Conservation (phyloP, 2,113 vertebrate genomes). For the Alaudala cheleensis region DNA sequence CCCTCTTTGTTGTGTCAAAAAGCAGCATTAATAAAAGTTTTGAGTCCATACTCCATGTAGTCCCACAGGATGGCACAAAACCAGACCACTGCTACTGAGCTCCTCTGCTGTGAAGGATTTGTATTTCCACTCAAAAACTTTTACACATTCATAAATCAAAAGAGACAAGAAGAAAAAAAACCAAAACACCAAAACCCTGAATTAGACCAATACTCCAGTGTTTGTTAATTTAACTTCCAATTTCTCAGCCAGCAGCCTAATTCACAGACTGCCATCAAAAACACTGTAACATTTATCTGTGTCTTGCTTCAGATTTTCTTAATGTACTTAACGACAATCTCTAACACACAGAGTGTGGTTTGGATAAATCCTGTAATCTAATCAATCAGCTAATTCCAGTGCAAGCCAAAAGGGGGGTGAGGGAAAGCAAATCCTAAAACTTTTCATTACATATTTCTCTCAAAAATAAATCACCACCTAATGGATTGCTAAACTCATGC, state of each 20-base stretch:
- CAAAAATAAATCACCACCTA: constrained; percentile 51
- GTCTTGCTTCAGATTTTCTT: constrained; percentile 58
- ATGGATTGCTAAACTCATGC: constrained; percentile 38
- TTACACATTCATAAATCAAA: constrained; percentile 11
- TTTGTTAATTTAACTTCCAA: constrained; percentile 17
- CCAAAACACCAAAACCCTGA: neutral
- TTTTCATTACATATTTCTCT: constrained; percentile 45
- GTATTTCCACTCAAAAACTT: neutral
- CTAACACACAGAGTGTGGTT: constrained; percentile 31
- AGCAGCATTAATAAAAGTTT: neutral
- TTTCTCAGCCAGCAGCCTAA: constrained; percentile 15
- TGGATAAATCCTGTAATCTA: constrained; percentile 63
- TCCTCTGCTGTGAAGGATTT: neutral
- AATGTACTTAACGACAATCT: constrained; percentile 63
- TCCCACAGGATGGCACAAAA: neutral
- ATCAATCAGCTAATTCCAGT: constrained; percentile 63
- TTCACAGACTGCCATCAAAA: constrained; percentile 31
- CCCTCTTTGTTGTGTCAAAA: neutral
- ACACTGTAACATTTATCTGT: constrained; percentile 29
- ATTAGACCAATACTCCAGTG: neutral
- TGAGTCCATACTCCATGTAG: neutral
- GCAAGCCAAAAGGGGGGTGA: neutral
- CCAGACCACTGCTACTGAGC: neutral
- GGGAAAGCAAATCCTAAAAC: constrained; percentile 3
- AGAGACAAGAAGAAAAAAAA: neutral